phyloP scores from a whole-genome alignment of 2,113 vertebrate species.

The Leucosticte australis region DNA sequence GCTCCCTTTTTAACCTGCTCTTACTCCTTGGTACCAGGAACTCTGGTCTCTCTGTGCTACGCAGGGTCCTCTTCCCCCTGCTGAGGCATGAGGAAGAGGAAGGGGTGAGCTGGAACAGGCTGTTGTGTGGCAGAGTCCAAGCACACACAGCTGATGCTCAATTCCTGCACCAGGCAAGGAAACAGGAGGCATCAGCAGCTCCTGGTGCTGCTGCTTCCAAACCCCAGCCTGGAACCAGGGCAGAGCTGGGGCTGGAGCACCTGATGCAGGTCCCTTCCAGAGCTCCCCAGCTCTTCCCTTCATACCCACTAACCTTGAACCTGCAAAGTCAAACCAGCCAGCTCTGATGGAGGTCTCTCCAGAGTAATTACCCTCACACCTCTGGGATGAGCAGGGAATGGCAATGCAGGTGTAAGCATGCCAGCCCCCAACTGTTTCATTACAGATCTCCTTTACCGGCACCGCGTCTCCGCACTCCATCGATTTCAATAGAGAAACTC shows the following conservation, averaged over 20 bases:
- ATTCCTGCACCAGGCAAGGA: not conserved
- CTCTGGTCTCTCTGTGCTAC: not conserved
- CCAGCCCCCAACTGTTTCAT: not conserved
- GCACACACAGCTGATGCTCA: not conserved
- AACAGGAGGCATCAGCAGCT: not conserved
- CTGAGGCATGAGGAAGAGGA: not conserved
- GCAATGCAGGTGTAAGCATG: not conserved
- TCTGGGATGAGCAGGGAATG: not conserved
- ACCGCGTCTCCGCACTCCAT: slow-evolving; percentile 20
- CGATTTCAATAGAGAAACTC: slow-evolving; percentile 70
- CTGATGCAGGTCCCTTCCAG: not conserved
- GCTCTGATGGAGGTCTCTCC: not conserved
- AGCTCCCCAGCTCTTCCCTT: not conserved
- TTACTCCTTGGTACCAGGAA: not conserved
- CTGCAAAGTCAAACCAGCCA: not conserved
- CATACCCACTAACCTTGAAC: not conserved
- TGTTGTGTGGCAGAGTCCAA: not conserved
- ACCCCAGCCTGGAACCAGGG: not conserved
- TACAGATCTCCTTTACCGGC: not conserved
- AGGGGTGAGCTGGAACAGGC: not conserved
- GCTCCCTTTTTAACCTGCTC: not conserved
- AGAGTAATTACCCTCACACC: not conserved
- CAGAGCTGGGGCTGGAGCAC: not conserved
- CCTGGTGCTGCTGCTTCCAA: not conserved
- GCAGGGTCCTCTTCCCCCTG: not conserved